phyloP scores from a whole-genome alignment of 2,888 invertebrate species.

The Invenusta paracnida region DNA sequence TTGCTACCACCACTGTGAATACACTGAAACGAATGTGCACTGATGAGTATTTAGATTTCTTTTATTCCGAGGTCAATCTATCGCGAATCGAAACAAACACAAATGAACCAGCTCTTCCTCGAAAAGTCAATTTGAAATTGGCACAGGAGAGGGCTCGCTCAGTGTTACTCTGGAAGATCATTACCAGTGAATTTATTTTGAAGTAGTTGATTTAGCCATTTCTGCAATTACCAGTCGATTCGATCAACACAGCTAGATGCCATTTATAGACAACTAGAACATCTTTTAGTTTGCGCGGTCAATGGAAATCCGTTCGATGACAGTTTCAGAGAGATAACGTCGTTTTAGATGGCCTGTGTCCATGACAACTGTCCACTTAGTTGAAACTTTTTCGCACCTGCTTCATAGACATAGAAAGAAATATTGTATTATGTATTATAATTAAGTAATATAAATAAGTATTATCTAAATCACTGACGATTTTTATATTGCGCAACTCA shows the following conservation, averaged over 20 bases:
- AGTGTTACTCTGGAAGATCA: background rate
- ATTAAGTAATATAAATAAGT: too few species aligned
- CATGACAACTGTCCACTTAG: background rate
- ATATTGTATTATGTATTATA: too few species aligned
- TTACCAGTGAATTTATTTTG: background rate
- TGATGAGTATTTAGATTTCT: background rate
- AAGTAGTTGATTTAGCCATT: background rate
- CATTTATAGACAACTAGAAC: background rate
- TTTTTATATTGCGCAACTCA: too few species aligned
- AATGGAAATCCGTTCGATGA: background rate
- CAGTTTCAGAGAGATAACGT: background rate
- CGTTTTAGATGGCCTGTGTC: background rate
- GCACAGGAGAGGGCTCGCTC: background rate
- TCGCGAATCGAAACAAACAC: background rate
- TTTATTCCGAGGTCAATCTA: background rate
- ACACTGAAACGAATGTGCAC: background rate
- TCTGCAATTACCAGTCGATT: background rate
- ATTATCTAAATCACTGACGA: too few species aligned
- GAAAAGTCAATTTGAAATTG: background rate
- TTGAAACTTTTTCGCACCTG: background rate
- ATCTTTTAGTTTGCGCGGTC: background rate
- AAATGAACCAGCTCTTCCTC: background rate
- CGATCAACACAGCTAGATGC: background rate
- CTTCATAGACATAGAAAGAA: background rate
- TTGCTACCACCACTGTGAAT: background rate